Base-by-base conservation (phyloP, 2,113 vertebrate species). In the Gracilinanus agilis region DNA sequence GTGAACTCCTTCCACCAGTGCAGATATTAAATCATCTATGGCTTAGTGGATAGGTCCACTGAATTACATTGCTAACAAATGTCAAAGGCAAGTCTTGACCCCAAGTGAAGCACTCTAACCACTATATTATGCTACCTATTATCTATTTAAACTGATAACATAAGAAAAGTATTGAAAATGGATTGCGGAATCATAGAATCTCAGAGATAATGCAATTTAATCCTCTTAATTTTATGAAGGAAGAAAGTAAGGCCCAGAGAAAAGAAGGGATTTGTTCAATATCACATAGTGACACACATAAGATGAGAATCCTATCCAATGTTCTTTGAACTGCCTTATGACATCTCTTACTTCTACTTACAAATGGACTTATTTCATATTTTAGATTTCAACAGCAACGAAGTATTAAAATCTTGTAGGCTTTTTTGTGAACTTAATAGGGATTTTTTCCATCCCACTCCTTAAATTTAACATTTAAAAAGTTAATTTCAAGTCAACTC, bases 401-500 rank as follows among this genome's bases (percentile, higher is more conserved):
- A 49, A 49, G n/a, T 83, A 16, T 7, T 21, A 83, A 83, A 6
- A 83, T 83, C 16, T 19, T 23, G 40, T 8, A 83, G 16, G 40
- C n/a, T 75, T 83, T 6, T 5, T 90, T 54, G 53, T 53, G 1
- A 54, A 90, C 49, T 83, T 91, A 93, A 90, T 58, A 23, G 5
- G 93, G 16, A 89, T 54, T 90, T 44, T n/a, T 29, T 54, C 67
- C 16, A 34, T 0, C 12, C 0, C 10, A 40, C 12, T 40, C 61
- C 49, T 93, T 92, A 90, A 90, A 93, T 90, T 96, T n/a, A 34
- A 2, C 21, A 83, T 40, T 40, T 83, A n/a, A 83, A 34, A 83
- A 83, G n/a, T 21, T 21, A 83, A 83, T 90, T 54, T 53, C 54
- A 90, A 44, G 83, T 54, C 16, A 91, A 49, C 34, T 34, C 13